These are phyloP conservation scores for Pantelozetes paolii DNA, from an alignment of 2,888 invertebrate genomes.

Conservation along the genomic window DNA sequence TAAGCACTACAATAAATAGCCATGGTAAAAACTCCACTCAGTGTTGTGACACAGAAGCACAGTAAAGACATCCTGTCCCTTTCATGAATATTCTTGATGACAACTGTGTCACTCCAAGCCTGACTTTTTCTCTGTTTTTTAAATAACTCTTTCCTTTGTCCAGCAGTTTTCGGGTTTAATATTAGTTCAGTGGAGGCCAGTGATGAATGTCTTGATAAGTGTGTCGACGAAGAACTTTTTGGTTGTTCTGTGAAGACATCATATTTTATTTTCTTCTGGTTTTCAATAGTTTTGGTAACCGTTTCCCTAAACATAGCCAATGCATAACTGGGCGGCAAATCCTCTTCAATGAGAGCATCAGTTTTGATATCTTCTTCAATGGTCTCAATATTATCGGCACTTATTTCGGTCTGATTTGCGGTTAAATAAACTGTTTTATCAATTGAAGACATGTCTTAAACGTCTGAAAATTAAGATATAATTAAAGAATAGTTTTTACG, in stretches of 20 bases:
- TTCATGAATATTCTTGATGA: slow-evolving; percentile 24
- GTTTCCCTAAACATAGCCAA: slow-evolving; percentile 3
- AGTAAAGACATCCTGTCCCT: slow-evolving; percentile 11
- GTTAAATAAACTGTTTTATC: too few species aligned
- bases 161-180: neutral
- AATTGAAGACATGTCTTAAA: neutral
- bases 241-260: neutral
- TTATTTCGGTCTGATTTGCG: neutral
- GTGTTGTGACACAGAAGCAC: slow-evolving; percentile 22
- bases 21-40: slow-evolving; percentile 9
- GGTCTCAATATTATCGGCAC: neutral
- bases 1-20: slow-evolving; percentile 25
- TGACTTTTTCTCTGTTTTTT: neutral
- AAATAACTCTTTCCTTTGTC: neutral
- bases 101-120: slow-evolving; percentile 29
- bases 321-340: slow-evolving; percentile 27
- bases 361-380: too few species aligned
- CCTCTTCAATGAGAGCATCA: too few species aligned
- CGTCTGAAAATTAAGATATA: neutral
- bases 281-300: neutral
- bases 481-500: neutral
- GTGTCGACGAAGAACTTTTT: neutral
- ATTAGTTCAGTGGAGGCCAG: slow-evolving; percentile 2
- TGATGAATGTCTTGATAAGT: neutral
- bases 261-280: neutral